Percentiles rank a stretch among this genome's conserved stretches.
Evolutionary conservation across 2,113 vertebrate species (phyloP).

Genomic region (Turdus rufiventris): DNA sequence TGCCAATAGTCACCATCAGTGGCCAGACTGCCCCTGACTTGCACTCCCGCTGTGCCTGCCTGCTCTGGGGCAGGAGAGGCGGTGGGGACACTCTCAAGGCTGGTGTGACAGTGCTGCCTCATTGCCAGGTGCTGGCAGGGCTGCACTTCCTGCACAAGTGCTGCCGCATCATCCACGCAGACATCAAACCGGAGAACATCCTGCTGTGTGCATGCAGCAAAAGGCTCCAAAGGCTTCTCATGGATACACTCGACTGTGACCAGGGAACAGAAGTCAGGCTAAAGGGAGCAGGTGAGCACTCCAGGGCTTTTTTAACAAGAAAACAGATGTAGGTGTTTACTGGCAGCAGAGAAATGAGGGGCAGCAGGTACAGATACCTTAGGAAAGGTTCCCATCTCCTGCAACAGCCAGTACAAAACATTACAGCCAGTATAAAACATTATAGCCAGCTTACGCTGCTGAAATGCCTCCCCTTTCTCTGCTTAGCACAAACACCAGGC

Average conservation of each 20-base stretch:
- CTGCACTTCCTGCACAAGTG: conserved; percentile 80
- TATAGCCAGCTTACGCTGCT: background rate
- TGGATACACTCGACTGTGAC: background rate
- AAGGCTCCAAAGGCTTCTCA: conserved; percentile 48
- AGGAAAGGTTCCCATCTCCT: background rate
- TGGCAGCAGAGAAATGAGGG: background rate
- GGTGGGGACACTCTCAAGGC: fast-evolving
- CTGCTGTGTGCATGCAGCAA: conserved; percentile 67
- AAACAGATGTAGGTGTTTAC: fast-evolving
- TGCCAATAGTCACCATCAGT: background rate
- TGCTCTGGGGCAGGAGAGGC: background rate
- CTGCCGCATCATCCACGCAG: conserved; percentile 85
- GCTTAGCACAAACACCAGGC: background rate
- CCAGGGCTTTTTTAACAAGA: background rate
- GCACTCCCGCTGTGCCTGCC: fast-evolving
- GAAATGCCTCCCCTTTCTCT: background rate
- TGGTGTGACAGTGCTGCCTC: background rate
- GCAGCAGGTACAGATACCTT: background rate
- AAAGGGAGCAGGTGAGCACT: conserved; percentile 15
- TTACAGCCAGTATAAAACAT: background rate
- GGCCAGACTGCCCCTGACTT: background rate
- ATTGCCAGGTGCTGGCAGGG: conserved; percentile 78
- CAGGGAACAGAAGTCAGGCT: background rate
- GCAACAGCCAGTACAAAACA: background rate
- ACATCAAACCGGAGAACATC: conserved; percentile 86